Conservation (phyloP, 37 sponge, comb jelly and placozoan species). For the Aplysina aerophoba region DNA sequence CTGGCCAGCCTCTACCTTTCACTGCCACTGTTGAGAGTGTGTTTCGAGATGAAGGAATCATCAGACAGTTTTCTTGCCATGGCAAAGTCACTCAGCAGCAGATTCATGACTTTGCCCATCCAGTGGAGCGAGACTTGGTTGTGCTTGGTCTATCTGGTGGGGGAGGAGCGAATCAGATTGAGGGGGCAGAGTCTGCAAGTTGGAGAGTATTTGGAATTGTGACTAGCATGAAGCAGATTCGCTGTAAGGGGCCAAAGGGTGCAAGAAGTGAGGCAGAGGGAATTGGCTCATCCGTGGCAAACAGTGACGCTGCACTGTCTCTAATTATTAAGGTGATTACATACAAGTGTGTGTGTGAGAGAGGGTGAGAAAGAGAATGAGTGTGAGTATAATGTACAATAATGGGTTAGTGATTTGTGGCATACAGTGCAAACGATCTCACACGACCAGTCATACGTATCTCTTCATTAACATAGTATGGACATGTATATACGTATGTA, state of each 20-base stretch:
- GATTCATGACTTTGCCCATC: slow-evolving; percentile 31
- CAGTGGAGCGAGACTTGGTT: slow-evolving; percentile 46
- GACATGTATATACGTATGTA: slow-evolving; percentile 20
- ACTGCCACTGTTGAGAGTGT: background rate
- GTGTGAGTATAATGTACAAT: no score
- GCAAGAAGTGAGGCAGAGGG: no score
- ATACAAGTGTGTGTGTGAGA: no score
- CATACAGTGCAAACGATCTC: no score
- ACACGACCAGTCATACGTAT: no score
- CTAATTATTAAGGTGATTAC: no score
- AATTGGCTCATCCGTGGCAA: no score
- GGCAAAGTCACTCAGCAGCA: background rate
- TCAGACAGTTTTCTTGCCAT: slow-evolving; percentile 28
- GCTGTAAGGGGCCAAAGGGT: no score
- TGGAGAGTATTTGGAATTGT: slow-evolving; percentile 16
- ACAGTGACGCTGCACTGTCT: no score
- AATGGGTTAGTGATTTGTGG: no score
- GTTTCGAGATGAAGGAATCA: background rate
- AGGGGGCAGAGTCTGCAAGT: background rate
- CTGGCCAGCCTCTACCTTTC: slow-evolving; percentile 23
- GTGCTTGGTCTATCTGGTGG: background rate
- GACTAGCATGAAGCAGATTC: background rate
- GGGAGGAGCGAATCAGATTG: background rate
- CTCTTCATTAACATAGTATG: background rate
- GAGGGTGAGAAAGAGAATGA: no score